Base-by-base conservation (phyloP, 2,888 invertebrate species). In the Ichneumoninae sp. region DNA sequence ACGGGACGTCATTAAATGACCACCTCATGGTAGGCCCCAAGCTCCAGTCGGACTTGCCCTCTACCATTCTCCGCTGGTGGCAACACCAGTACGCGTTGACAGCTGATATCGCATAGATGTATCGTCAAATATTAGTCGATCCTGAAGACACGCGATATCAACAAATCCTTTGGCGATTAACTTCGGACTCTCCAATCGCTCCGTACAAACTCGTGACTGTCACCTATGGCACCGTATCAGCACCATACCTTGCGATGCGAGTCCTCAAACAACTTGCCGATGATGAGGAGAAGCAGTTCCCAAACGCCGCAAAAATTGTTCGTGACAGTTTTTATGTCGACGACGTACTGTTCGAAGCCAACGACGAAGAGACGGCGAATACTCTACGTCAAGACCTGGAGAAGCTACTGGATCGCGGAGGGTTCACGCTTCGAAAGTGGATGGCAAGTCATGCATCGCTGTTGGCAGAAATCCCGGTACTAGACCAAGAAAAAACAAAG, bases 261-360 rank as follows among this genome's bases (percentile, higher is more conserved):
- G 83, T 84, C 7, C 75, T 90, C 10, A 62, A 86, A n/a, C 87
- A 89, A 70, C 66, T 90, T 1, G 88, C 88, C 3, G 13, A 79
- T 0, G 86, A 88, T 47, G 86, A 85, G 44, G 16, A 65, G 26
- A n/a, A 30, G 6, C 54, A 36, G 0, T 87, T 82, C 66, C 88
- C 89, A 0, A 6, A 68, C 7, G 87, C 87, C 10, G 74, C 86
- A 0, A 7, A 54, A 30, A 70, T 65, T 5, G 7, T 88, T 10
- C 22, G n/a, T 6, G 40, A 77, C 1, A 86, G 89, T 52, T 86
- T 88, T 30, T 91, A 91, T 40, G 87, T 92, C 7, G 90, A 91
- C 74, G 90, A 90, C 78, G 60, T 89, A 1, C 33, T 90, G 10
- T 70, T 87, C 1, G 88, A 89, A n/a, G 85, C 84, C 1, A 10